Conservation (phyloP, 2,888 invertebrate genomes). For the Drosophila paracracens region DNA sequence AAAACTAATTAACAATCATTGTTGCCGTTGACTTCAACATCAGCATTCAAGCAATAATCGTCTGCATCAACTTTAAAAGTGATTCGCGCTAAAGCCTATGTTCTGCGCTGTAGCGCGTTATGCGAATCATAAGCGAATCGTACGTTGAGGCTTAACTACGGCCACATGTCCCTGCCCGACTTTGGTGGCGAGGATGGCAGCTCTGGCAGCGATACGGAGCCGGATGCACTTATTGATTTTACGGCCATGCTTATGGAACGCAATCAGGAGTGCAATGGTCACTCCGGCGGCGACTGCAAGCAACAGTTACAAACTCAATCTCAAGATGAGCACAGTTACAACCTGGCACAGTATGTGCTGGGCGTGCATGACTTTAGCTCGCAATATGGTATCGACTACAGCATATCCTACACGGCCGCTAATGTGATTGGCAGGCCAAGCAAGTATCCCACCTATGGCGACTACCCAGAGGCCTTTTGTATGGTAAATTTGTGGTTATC, state of each 20-base stretch:
- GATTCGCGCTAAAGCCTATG: neutral
- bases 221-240: slow-evolving; percentile 73
- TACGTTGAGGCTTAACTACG: slow-evolving; percentile 47
- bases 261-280: slow-evolving; percentile 31
- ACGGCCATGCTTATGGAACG: slow-evolving; percentile 57
- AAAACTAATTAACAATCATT: neutral
- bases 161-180: slow-evolving; percentile 61
- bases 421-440: slow-evolving; percentile 94
- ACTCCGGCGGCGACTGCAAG: slow-evolving; percentile 45
- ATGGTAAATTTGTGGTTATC: slow-evolving; percentile 88
- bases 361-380: slow-evolving; percentile 94
- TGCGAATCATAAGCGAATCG: slow-evolving; percentile 44
- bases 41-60: neutral
- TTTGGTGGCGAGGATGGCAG: slow-evolving; percentile 44
- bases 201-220: slow-evolving; percentile 53
- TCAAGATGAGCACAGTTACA: slow-evolving; percentile 57
- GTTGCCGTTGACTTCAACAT: slow-evolving; percentile 8
- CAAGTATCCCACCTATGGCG: slow-evolving; percentile 95
- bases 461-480: slow-evolving; percentile 95
- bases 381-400: slow-evolving; percentile 94
- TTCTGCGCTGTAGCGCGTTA: slow-evolving; percentile 35
- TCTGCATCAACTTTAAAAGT: neutral
- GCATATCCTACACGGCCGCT: slow-evolving; percentile 94
- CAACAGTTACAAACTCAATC: slow-evolving; percentile 33
- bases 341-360: slow-evolving; percentile 91